Percentiles rank a stretch among this genome's conserved stretches.
These are phyloP conservation scores for Cydia strobilella DNA, from an alignment of 1,140 invertebrate species.

Conservation along the genomic window DNA sequence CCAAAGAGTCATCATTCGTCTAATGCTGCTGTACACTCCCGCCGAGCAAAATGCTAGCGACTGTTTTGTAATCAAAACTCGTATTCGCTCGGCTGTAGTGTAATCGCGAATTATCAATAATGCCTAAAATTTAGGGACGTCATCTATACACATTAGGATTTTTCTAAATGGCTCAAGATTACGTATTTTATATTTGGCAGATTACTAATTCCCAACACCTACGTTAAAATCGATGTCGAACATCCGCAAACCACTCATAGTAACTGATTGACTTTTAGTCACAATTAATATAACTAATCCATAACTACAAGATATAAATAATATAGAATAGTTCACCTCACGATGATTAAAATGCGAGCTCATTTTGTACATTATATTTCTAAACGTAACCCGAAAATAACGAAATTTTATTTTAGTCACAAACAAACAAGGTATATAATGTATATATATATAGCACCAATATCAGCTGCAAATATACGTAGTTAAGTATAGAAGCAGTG, in stretches of 20 bases:
- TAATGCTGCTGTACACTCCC: constrained; percentile 6
- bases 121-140: constrained; percentile 29
- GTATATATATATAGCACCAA: constrained; percentile 78
- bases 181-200: constrained; percentile 59
- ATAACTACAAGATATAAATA: constrained; percentile 52
- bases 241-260: constrained; percentile 50
- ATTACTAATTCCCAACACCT: constrained; percentile 47
- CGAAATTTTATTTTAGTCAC: constrained; percentile 50
- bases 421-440: constrained; percentile 62
- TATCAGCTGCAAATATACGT: constrained; percentile 68
- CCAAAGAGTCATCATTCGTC: constrained; percentile 47
- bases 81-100: constrained; percentile 7
- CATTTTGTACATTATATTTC: constrained; percentile 51
- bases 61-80: background rate
- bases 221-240: constrained; percentile 52
- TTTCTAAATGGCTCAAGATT: constrained; percentile 36
- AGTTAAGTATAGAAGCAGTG: constrained; percentile 49
- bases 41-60: background rate
- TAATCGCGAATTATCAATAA: constrained; percentile 41
- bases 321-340: constrained; percentile 34
- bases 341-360: constrained; percentile 27
- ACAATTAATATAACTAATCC: constrained; percentile 53
- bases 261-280: constrained; percentile 62
- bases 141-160: constrained; percentile 25
- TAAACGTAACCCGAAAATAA: constrained; percentile 35